Base-by-base conservation (phyloP, 2,797 vertebrate species). In the Microctenopoma stevenorrisi region DNA sequence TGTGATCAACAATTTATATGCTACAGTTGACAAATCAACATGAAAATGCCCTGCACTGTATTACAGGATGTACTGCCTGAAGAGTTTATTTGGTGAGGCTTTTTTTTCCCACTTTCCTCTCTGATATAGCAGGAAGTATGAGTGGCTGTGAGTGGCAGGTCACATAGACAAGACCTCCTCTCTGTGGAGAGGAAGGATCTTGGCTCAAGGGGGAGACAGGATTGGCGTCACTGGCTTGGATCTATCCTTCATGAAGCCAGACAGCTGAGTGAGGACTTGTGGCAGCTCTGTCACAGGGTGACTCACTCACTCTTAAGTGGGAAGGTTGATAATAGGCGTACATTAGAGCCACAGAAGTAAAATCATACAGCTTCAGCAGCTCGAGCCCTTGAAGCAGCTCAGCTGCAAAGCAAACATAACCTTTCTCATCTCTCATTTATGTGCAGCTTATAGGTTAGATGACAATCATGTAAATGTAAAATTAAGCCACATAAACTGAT, bases 261-360 rank as follows among this genome's bases (percentile, higher is more conserved):
- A 89, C 86, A 86, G 88, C 86, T 86, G 85, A 88, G 88, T 72
- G 90, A 86, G 68, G 85, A 72, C 86, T 88, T 83, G 90, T 84
- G 82, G 87, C 88, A 82, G 82, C 70, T 64, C 87, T 80, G 81
- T 81, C 82, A 84, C 86, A 68, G 86, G 86, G 82, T 92, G 91
- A 93, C 86, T 93, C 92, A 93, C 81, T 83, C 68, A 18, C 83
- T 86, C 84, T 84, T 75, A 82, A 91, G 88, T 83, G 82, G 82
- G 71, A 74, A 84, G 86, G 87, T 90, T 90, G 92, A 90, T 89
- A 92, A 89, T 89, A 91, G 88, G 86, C 75, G 67, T 71, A 64
- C 75, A 76, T 85, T 68, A 85, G 67, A 88, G 74, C 72, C 55
- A 40, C 68, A 65, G 63, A 82, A 87, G 84, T 82, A 76, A 88